Base-by-base conservation (phyloP, 2,888 invertebrate genomes). In the Tipula lateralis region DNA sequence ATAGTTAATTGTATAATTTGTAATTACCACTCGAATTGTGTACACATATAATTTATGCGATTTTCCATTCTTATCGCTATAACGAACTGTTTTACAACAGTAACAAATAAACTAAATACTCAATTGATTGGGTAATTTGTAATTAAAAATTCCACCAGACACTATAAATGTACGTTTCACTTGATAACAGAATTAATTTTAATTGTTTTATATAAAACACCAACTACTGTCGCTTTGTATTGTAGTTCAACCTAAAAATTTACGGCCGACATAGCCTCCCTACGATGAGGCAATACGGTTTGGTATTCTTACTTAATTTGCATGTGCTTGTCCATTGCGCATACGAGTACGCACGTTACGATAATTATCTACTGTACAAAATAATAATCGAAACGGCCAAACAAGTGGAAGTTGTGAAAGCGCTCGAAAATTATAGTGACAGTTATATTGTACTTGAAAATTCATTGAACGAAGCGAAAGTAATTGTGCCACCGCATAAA, bases 291-390 rank as follows among this genome's bases (percentile, higher is more conserved):
- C n/a, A 44, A 3, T 44, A 44, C 16, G 3, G 1, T 3, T 44
- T 44, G 9, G 5, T 44, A 16, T n/a, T 44, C 2, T 7, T 44
- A 44, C 3, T 16, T 0, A 44, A 16, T 16, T n/a, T 44, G 0
- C 16, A 44, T 4, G 16, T 44, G 44, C 7, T 44, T 5, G 44
- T 44, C 7, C 44, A 44, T n/a, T 44, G 44, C 7, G 4, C 44
- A 4, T 44, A 16, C 39, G 86, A 86, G 80, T 83, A 84, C 36
- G 84, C 85, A 16, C 84, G 86, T 30, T 86, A 84, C 82, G 86
- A 86, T 84, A 85, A 85, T 84, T 86, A 86, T 85, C 50, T 84
- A 19, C 50, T 85, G n/a, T 85, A 84, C 29, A 29, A 66, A 36
- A 24, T 85, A 32, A 39, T 2, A 5, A 80, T 83, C 16, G 66